phyloP scores from a whole-genome alignment of 1,140 invertebrate species.

The Bombyx mandarina region DNA sequence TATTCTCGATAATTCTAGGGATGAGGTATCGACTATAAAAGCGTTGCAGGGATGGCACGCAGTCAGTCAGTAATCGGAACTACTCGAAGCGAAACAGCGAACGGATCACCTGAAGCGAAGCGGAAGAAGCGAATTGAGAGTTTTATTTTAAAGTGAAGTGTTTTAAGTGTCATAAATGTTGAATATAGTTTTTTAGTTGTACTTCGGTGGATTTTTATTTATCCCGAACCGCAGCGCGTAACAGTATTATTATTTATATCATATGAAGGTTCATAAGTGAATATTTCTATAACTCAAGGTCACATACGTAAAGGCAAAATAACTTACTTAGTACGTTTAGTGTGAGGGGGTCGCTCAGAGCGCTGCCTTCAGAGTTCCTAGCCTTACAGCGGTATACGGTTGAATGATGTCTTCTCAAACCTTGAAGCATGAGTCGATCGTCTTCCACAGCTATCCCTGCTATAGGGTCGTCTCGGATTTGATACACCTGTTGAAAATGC shows the following conservation, averaged over 20 bases:
- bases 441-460: slow-evolving; percentile 72
- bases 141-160: no score
- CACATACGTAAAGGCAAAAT: background rate
- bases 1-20: no score
- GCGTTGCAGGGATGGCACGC: no score
- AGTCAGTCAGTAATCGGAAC: no score
- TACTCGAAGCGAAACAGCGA: no score
- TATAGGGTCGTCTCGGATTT: slow-evolving; percentile 69
- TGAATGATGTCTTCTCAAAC: slow-evolving; percentile 60
- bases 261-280: background rate
- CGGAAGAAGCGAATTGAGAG: no score
- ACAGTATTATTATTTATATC: background rate
- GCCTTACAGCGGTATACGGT: slow-evolving; percentile 80
- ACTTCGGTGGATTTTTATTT: no score
- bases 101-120: no score
- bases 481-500: slow-evolving; percentile 56
- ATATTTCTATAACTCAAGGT: background rate
- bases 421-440: slow-evolving; percentile 65
- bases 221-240: no score
- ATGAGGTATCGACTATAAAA: no score
- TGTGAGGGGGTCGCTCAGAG: slow-evolving; percentile 74
- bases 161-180: no score
- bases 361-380: slow-evolving; percentile 78
- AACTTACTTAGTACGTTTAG: slow-evolving; percentile 79
- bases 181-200: no score